Conservation (phyloP, 2,888 invertebrate species). For the Drosophila bunnanda region DNA sequence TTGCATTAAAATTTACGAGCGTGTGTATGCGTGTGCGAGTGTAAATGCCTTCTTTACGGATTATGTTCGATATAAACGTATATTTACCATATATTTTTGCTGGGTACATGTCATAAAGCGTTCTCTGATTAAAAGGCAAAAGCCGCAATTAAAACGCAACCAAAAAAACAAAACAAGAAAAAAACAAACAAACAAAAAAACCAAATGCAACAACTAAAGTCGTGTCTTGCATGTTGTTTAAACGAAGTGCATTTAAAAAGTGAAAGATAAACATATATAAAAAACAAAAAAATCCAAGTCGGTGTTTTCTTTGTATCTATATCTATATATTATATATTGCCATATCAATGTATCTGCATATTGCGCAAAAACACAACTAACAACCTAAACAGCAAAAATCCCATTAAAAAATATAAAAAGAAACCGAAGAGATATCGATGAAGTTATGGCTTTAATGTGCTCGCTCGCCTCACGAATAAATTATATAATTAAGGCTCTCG, state of each 20-base stretch:
- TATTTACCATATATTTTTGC: constrained; percentile 53
- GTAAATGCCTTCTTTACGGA: constrained; percentile 39
- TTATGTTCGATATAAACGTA: constrained; percentile 45
- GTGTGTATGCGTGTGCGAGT: constrained; percentile 18
- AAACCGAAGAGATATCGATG: constrained; percentile 24
- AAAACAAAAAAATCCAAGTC: constrained; percentile 35
- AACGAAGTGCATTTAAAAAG: constrained; percentile 61
- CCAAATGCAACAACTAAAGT: constrained; percentile 25
- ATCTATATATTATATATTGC: constrained; percentile 34
- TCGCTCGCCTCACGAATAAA: constrained; percentile 22
- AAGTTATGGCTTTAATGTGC: constrained; percentile 48
- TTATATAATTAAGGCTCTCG: constrained; percentile 37
- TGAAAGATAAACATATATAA: constrained; percentile 33
- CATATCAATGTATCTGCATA: constrained; percentile 45
- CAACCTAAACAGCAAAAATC: constrained; percentile 45
- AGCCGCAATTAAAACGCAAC: constrained; percentile 39
- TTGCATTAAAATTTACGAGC: constrained; percentile 26
- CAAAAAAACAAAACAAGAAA: constrained; percentile 35
- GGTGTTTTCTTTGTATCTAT: constrained; percentile 53
- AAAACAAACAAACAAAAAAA: constrained; percentile 35
- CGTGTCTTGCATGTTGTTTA: constrained; percentile 54
- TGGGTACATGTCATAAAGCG: constrained; percentile 79
- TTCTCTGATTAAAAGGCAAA: constrained; percentile 53
- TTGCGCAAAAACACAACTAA: constrained; percentile 45
- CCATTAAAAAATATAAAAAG: constrained; percentile 20